Percentiles rank a stretch among this genome's conserved stretches.
phyloP scores from a whole-genome alignment of 2,113 vertebrate genomes.

The Rhynchomys soricoides region DNA sequence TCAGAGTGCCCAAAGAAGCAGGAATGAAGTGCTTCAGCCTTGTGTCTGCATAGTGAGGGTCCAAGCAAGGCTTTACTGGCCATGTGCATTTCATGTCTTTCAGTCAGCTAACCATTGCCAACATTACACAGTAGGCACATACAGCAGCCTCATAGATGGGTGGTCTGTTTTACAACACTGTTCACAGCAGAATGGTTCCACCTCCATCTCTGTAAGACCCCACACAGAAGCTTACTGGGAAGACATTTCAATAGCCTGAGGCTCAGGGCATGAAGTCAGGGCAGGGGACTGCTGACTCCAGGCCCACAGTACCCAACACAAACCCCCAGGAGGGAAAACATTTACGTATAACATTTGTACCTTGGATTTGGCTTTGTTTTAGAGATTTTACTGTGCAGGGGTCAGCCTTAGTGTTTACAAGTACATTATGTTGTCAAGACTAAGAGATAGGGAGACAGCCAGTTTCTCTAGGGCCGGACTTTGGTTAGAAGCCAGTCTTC shows the following conservation, averaged over 20 bases:
- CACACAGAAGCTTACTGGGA: not conserved
- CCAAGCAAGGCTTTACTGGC: too few species aligned
- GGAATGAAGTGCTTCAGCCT: not conserved
- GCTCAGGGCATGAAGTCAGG: not conserved
- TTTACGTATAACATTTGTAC: not conserved
- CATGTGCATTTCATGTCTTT: not conserved
- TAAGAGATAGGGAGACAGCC: not conserved
- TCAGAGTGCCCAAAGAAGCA: not conserved
- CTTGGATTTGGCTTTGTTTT: not conserved
- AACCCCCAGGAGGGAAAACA: not conserved
- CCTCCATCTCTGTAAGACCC: not conserved
- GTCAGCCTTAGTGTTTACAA: not conserved
- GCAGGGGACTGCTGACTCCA: not conserved
- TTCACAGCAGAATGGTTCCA: not conserved
- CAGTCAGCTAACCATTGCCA: not conserved
- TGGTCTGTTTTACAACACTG: not conserved
- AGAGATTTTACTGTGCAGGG: not conserved
- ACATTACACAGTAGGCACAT: not conserved
- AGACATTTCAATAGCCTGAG: not conserved
- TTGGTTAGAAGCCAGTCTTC: not conserved
- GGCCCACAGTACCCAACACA: too few species aligned
- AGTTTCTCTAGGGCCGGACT: slow-evolving; percentile 26
- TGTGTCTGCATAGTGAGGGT: not conserved
- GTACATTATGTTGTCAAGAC: slow-evolving; percentile 24
- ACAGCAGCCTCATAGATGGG: not conserved